phyloP scores from a whole-genome alignment of 2,113 vertebrate genomes.

The Eonycteris spelaea region DNA sequence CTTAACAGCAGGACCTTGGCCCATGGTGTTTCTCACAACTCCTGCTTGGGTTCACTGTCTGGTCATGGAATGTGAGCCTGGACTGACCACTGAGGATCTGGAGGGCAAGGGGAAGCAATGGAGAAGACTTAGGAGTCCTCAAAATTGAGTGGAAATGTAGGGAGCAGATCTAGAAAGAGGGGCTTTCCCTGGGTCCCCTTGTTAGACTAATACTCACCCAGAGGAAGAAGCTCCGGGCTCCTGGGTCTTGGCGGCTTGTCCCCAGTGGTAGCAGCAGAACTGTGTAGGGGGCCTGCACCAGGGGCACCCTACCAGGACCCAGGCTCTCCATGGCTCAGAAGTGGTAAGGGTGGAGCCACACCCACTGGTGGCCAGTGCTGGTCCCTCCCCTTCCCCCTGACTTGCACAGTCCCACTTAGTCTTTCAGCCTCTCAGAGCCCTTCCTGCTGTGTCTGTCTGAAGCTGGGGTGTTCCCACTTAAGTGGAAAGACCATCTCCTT shows the following conservation, averaged over 20 bases:
- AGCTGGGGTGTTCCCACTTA: not conserved
- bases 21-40: not conserved
- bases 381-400: not conserved
- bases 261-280: constrained; percentile 60
- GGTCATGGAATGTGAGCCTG: not conserved
- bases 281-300: not conserved
- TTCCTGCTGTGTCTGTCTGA: not conserved
- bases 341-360: not conserved
- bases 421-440: not conserved
- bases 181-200: not conserved
- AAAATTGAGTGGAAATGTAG: not conserved
- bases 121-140: not conserved
- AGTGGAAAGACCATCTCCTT: not conserved
- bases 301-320: not conserved
- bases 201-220: constrained; percentile 69
- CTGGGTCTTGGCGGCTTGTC: constrained; percentile 15
- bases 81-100: not conserved
- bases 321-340: constrained; percentile 42
- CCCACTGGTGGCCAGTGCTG: not conserved
- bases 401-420: not conserved
- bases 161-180: not conserved
- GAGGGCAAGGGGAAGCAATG: not conserved
- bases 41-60: not conserved
- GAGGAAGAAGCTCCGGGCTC: constrained; percentile 69
- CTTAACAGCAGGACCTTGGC: not conserved